Evolutionary conservation across 1,140 invertebrate genomes (phyloP).

Genomic region (Dendroctonus ponderosae): DNA sequence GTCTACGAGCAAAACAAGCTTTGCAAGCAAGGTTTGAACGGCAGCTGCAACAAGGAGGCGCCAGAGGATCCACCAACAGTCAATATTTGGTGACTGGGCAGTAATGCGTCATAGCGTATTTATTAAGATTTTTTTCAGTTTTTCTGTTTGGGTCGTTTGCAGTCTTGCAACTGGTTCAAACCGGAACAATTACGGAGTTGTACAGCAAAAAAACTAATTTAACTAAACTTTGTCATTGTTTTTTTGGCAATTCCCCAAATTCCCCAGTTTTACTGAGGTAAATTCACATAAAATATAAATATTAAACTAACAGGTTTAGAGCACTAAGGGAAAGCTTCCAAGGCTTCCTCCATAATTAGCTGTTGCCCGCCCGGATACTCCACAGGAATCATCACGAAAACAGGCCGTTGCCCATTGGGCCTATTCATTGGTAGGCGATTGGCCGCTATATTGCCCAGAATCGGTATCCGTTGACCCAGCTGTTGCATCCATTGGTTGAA

Average conservation of each 20-base stretch:
- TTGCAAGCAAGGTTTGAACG: conserved; percentile 45
- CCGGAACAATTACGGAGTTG: too few relatives aligned
- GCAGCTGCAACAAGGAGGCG: conserved; percentile 36
- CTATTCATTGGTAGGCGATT: neutral
- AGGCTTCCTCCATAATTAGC: conserved; percentile 23
- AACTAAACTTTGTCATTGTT: too few relatives aligned
- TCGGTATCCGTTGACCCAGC: conserved; percentile 30
- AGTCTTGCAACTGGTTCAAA: too few relatives aligned
- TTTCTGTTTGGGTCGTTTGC: too few relatives aligned
- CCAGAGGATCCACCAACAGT: neutral
- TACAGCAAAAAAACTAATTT: too few relatives aligned
- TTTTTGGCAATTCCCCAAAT: too few relatives aligned
- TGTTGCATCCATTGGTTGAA: conserved; percentile 32
- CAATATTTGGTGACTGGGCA: too few relatives aligned
- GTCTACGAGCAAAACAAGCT: conserved; percentile 50
- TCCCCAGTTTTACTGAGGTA: too few relatives aligned
- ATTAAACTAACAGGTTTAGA: too few relatives aligned
- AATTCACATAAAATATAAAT: too few relatives aligned
- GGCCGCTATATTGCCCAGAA: conserved; percentile 23
- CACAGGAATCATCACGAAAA: conserved; percentile 16
- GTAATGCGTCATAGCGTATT: too few relatives aligned
- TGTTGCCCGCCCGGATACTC: conserved; percentile 25
- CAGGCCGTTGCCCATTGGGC: conserved; percentile 1
- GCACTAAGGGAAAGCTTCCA: conserved; percentile 30
- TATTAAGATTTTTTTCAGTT: too few relatives aligned